These are phyloP conservation scores for Himantopus leucocephalus DNA, from an alignment of 2,113 vertebrate genomes.

Conservation along the genomic window DNA sequence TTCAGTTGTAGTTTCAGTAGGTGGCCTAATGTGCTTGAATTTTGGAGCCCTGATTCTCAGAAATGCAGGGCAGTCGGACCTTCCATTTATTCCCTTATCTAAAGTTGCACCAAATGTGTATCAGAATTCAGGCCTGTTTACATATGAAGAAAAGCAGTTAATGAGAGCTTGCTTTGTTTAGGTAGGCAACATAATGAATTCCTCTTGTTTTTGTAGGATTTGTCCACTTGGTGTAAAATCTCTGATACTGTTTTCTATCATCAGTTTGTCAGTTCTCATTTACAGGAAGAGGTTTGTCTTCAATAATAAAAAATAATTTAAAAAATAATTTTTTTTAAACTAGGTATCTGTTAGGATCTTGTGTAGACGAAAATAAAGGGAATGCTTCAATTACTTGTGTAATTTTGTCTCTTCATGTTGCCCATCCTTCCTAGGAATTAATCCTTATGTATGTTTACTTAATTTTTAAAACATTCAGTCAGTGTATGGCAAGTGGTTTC, in stretches of 20 bases:
- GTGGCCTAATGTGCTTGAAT: not conserved
- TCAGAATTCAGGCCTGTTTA: not conserved
- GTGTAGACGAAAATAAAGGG: not conserved
- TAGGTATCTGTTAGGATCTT: not conserved
- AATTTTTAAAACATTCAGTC: not conserved
- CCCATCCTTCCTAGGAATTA: not conserved
- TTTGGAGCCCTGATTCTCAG: not conserved
- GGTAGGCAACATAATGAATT: not conserved
- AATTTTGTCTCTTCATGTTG: not conserved
- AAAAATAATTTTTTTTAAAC: not conserved
- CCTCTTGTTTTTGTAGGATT: not conserved
- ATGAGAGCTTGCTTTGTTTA: not conserved
- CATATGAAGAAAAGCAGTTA: not conserved
- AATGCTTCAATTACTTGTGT: not conserved
- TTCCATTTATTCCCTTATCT: not conserved
- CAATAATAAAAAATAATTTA: no score
- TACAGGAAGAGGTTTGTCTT: not conserved
- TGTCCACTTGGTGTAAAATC: not conserved
- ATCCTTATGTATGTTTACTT: not conserved
- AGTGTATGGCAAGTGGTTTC: not conserved
- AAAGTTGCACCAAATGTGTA: not conserved
- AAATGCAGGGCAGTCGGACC: not conserved
- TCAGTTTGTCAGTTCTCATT: not conserved
- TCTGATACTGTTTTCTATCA: not conserved
- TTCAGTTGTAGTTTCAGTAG: not conserved